Percentiles rank a stretch among this genome's conserved stretches.
phyloP scores from a whole-genome alignment of 2,113 vertebrate genomes.

The Lagenorhynchus albirostris region DNA sequence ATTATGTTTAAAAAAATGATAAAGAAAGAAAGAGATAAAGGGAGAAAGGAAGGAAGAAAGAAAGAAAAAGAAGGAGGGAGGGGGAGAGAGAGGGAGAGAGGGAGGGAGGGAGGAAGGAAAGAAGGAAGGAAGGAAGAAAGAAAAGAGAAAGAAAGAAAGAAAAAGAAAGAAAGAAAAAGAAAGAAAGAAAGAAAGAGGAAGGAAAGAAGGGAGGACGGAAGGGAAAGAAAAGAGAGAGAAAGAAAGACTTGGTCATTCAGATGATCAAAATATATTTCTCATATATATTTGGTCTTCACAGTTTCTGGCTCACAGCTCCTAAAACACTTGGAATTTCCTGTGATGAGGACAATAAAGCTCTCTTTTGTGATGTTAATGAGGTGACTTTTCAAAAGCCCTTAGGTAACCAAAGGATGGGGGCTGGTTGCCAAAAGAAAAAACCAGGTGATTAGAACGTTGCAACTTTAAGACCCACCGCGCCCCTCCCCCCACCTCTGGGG shows the following conservation, averaged over 20 bases:
- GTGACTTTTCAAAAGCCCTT: not conserved
- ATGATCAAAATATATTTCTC: not conserved
- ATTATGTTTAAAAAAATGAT: not conserved
- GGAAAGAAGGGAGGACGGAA: not conserved
- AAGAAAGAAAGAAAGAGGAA: too few species aligned
- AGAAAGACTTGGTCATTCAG: not conserved
- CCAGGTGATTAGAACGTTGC: not conserved
- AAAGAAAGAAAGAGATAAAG: too few species aligned
- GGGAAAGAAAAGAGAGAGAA: too few species aligned
- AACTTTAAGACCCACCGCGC: not conserved
- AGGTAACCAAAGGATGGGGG: not conserved
- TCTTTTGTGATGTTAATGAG: not conserved
- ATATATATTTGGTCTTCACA: not conserved
- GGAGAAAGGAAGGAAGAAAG: not conserved
- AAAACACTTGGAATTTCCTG: not conserved
- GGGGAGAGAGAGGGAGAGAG: too few species aligned
- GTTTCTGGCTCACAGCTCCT: not conserved
- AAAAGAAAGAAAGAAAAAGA: too few species aligned
- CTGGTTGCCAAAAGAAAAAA: not conserved
- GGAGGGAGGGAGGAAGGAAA: accelerated
- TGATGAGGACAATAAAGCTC: not conserved
- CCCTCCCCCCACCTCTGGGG: not conserved
- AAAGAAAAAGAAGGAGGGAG: too few species aligned
- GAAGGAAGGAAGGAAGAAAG: not conserved
- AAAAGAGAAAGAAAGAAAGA: too few species aligned